Conservation (phyloP, 1,140 invertebrate genomes). For the Neodiprion virginianus region DNA sequence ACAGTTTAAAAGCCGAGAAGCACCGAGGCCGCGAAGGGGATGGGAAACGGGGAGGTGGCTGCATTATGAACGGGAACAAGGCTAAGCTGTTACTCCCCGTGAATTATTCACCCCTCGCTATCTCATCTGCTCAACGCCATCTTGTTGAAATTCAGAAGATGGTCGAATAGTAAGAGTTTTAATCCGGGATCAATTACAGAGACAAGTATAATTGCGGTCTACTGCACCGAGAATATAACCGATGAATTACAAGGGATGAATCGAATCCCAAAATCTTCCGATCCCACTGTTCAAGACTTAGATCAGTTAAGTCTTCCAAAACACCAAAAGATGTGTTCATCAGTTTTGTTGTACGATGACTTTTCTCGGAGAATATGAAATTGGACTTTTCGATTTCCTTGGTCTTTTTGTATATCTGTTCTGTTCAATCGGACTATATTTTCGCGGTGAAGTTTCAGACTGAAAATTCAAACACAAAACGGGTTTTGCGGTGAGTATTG, state of each 20-base stretch:
- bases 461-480: too few species aligned
- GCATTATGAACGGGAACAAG: conserved; percentile 61
- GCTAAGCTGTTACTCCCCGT: conserved; percentile 60
- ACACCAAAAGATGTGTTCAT: too few species aligned
- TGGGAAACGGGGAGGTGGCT: conserved; percentile 45
- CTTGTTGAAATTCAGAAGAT: neutral
- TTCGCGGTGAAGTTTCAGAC: too few species aligned
- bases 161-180: neutral
- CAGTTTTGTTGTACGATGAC: too few species aligned
- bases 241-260: too few species aligned
- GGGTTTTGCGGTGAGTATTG: neutral
- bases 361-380: too few species aligned
- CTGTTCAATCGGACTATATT: too few species aligned
- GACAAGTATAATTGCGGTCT: neutral
- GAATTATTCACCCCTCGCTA: conserved; percentile 54
- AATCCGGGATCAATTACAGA: neutral
- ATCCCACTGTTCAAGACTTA: too few species aligned
- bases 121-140: conserved; percentile 2
- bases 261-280: too few species aligned
- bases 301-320: too few species aligned
- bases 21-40: conserved; percentile 26
- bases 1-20: conserved; percentile 62
- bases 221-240: neutral
- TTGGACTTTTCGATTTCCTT: too few species aligned
- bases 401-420: too few species aligned